Base-by-base conservation (phyloP, 2,113 vertebrate species). In the Brachypteracias leptosomus region DNA sequence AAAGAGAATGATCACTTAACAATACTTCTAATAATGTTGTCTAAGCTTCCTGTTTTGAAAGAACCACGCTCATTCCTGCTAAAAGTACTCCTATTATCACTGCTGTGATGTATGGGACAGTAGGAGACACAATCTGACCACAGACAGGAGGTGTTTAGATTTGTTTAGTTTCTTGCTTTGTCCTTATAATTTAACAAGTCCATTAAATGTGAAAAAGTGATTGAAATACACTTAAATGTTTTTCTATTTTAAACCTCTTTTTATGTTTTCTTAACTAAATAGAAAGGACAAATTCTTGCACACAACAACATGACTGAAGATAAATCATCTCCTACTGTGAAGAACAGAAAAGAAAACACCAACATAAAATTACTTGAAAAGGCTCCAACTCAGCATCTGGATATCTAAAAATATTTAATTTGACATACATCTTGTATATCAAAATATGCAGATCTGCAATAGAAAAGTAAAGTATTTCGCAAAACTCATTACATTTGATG, bases 1-100 rank as follows among this genome's bases (percentile, higher is more conserved):
- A 97, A 98, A 96, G 77, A 96, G 90, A 96, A 91, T 7, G 36
- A 95, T 95, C 88, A 95, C 86, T 96, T 91, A 95, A 96, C 91
- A 91, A 93, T 96, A 97, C 91, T 97, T 97, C 94, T 96, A 96
- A 96, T 92, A 97, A 94, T 8, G 55, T 83, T 95, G 68, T 81
- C 68, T 74, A 89, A 81, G 73, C 85, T 88, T 92, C 94, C 72
- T 68, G 93, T 82, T 96, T 82, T 89, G 63, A 82, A 92, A 90
- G 58, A 96, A 91, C 88, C 90, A 59, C 20, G 82, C 86, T 95
- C 73, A 70, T 88, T 93, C 47, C 52, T 62, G 81, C 63, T 85
- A 40, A 31, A 91, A 96, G 58, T 83, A 95, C 85, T 94, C 74
- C 82, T 63, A 26, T 89, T 87, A 96, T 82, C 73, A 52, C 40